These are phyloP conservation scores for Drosophila recens DNA, from an alignment of 2,888 invertebrate genomes.

Conservation along the genomic window DNA sequence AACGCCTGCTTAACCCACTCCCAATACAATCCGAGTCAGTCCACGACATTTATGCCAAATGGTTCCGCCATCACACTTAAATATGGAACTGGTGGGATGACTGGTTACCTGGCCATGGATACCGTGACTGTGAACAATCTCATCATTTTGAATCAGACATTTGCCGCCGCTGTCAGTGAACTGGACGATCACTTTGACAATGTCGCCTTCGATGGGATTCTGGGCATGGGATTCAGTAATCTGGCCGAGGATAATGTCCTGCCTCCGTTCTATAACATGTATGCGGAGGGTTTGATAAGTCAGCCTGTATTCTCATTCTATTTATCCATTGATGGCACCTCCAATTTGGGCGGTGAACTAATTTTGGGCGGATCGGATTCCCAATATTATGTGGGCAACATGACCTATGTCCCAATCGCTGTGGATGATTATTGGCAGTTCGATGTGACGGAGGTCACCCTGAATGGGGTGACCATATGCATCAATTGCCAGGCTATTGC, in stretches of 20 bases:
- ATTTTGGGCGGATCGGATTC: constrained; percentile 97
- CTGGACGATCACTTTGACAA: constrained; percentile 93
- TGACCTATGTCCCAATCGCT: constrained; percentile 90
- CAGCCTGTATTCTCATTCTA: constrained; percentile 96
- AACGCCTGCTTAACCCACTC: constrained; percentile 96
- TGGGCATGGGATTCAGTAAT: constrained; percentile 94
- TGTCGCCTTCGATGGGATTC: constrained; percentile 98
- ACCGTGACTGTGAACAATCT: constrained; percentile 89
- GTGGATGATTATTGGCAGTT: constrained; percentile 98
- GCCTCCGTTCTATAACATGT: constrained; percentile 96
- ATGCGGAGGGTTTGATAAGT: constrained; percentile 89
- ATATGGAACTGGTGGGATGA: constrained; percentile 90
- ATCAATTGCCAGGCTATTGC: constrained; percentile 89
- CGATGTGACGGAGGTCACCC: constrained; percentile 89
- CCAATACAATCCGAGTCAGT: constrained; percentile 94
- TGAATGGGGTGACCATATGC: constrained; percentile 87
- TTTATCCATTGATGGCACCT: constrained; percentile 89
- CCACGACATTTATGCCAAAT: constrained; percentile 92
- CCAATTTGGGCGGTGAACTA: constrained; percentile 91
- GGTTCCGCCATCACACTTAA: constrained; percentile 92
- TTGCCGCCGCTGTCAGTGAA: constrained; percentile 96
- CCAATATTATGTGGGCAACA: constrained; percentile 89
- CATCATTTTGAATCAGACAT: constrained; percentile 91
- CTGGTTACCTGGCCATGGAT: constrained; percentile 48
- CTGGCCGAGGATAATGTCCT: constrained; percentile 95